Evolutionary conservation across 1,140 invertebrate genomes (phyloP), one percentile per base, ranked within the genome.

Genomic region (Watersipora subatra): DNA sequence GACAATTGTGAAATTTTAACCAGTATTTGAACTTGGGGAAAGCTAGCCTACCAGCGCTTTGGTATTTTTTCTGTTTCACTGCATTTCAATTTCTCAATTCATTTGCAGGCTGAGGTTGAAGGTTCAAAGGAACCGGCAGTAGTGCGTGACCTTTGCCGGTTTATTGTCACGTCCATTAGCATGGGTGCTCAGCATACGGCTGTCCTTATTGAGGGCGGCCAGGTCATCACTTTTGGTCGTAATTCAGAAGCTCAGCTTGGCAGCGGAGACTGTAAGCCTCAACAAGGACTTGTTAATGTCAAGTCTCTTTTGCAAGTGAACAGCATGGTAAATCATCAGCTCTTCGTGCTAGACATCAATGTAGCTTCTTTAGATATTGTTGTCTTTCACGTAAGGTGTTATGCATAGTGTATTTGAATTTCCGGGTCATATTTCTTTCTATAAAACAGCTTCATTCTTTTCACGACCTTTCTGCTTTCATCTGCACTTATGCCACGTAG

Each of bases 121-220:
- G 81, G 82, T 58, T 73, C 74, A 3, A 76, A 81, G 24, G 71
- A 72, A n/a, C 81, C 83, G 0, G 81, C 80, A 0, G 69, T 75
- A 26, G 75, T 84, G 2, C 72, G 78, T 63, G 72, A 77, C 64
- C 61, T 82, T 74, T 68, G 75, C 15, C 62, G 74, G 2, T 78
- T 78, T 46, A 71, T 75, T 57, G 83, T 86, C 1, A 69, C 81
- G 22, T 76, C 83, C 61, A 80, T 85, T 0, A 81, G 83, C 26
- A 83, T 87, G 73, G 85, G 85, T 0, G 75, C 77, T 12, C 78
- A 81, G 25, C 86, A 87, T 68, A 83, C 82, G 25, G 83, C 83
- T 27, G 83, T 87, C 19, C 75, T 88, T 1, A 83, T 86, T 0
- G 84, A 87, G 72, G 82, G 82, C n/a, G 87, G 87, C 2, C 83